These are phyloP conservation scores for Galago senegalensis DNA, from an alignment of 2,797 vertebrate genomes.

Conservation along the genomic window DNA sequence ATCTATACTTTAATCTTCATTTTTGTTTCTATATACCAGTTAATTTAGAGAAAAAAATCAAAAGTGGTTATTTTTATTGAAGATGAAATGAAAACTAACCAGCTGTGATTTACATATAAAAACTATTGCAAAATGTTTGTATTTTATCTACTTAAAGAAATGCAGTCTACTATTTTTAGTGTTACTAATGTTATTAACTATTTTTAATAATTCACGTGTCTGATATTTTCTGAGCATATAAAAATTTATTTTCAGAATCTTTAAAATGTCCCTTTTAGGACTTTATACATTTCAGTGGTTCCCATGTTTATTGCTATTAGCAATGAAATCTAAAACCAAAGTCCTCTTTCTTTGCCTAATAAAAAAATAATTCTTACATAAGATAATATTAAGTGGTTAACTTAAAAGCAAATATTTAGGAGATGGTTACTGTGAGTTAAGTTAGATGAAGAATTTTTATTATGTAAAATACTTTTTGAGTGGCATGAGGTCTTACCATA, in stretches of 20 bases:
- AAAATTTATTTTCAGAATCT: slow-evolving; percentile 65
- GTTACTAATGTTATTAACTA: slow-evolving; percentile 58
- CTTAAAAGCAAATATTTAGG: slow-evolving; percentile 73
- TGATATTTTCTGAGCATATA: slow-evolving; percentile 56
- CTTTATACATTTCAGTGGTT: slow-evolving; percentile 58
- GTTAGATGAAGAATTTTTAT: slow-evolving; percentile 77
- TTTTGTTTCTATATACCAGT: slow-evolving; percentile 50
- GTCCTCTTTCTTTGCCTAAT: slow-evolving; percentile 57
- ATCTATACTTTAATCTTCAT: slow-evolving; percentile 44
- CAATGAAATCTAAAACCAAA: slow-evolving; percentile 70
- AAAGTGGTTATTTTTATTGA: slow-evolving; percentile 68
- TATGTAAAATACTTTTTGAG: slow-evolving; percentile 80
- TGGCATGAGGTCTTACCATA: slow-evolving; percentile 82
- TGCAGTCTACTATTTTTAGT: neutral
- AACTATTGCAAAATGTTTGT: slow-evolving; percentile 30
- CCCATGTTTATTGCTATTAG: slow-evolving; percentile 61
- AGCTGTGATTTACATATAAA: slow-evolving; percentile 60
- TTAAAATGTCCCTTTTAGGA: slow-evolving; percentile 53
- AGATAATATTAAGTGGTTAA: slow-evolving; percentile 57
- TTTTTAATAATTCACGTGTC: slow-evolving; percentile 61
- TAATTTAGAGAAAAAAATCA: slow-evolving; percentile 35
- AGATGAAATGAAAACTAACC: slow-evolving; percentile 44
- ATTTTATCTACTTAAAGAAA: slow-evolving; percentile 67
- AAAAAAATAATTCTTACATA: slow-evolving; percentile 61
- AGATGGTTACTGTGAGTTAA: slow-evolving; percentile 63